Evolutionary conservation across 2,888 invertebrate genomes (phyloP), one percentile per base, ranked within the genome.

Genomic region (Phytoseiulus persimilis): DNA sequence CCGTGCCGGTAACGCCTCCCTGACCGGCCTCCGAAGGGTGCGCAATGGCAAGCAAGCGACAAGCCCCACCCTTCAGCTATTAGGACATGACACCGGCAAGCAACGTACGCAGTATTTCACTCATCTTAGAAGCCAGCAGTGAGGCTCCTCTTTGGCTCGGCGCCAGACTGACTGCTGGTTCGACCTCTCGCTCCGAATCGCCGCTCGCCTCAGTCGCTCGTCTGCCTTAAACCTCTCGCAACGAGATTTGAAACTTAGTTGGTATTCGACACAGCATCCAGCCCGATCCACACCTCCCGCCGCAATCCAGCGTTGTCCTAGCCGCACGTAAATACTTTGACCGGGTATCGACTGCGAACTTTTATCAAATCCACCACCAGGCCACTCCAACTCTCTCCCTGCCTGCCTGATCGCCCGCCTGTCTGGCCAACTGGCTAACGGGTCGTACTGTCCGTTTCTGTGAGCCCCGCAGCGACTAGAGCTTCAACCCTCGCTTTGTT

Each of bases 191-290:
- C 65, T 65, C 65, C 65, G 65, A 28, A 65, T 65, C 65, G 65
- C 65, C 65, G 65, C 65, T 65, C 28, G 65, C 65, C 65, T 65
- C 65, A 65, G 65, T 65, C 65, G 65, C 65, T 65, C 65, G 65
- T 65, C 65, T 65, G 65, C 65, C 65, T 65, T 65, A 65, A 28
- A 65, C 65, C 65, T 23, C 65, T 14, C 65, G 65, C 65, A 65
- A 65, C 65, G 65, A 65, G 65, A 65, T 65, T 65, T 65, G 65
- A 65, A 65, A 65, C 65, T 65, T 65, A 65, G 65, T 65, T 65
- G 65, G 65, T 65, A 65, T 65, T 65, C 65, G 65, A 28, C 65
- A 65, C 65, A 65, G 18, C 65, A 65, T 65, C 65, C 65, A 23
- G 18, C 65, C 65, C 65, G 65, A 1, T 65, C 65, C 65, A 65